Evolutionary conservation across 2,888 invertebrate species (phyloP), one percentile per base, ranked within the genome.

Genomic region (Tipula lateralis): DNA sequence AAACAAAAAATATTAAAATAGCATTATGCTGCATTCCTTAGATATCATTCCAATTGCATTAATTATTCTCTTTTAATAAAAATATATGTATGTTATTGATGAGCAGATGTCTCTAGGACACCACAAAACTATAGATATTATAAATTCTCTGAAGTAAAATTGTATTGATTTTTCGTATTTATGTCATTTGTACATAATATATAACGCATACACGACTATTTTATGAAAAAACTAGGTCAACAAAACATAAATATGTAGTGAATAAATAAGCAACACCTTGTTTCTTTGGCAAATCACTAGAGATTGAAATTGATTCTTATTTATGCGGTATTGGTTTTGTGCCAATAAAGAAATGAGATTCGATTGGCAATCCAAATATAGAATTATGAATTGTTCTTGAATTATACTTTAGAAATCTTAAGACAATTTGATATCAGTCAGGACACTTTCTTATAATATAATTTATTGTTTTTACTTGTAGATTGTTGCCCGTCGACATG

Each of bases 401-500:
- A 32, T 7, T 32, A 32, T n/a, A n/a, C 32, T 32, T 5, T 5
- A 32, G 32, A 32, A 32, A 32, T 32, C 32, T 32, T 32, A 32
- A 32, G 32, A n/a, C n/a, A n/a, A n/a, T n/a, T n/a, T n/a, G n/a
- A n/a, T n/a, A n/a, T n/a, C n/a, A n/a, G n/a, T n/a, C n/a, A n/a
- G n/a, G n/a, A n/a, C n/a, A n/a, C n/a, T n/a, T n/a, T 32, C 3
- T 50, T 16, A 50, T 50, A 13, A 16, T 6, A 50, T 6, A 12
- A 50, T 6, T 16, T 82, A 4, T 82, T 29, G 82, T 29, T 36
- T 84, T 85, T 66, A 16, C 13, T 87, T 88, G 1, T 89, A 96
- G 95, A 97, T 98, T 86, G 96, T 98, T 0, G 95, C 97, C 0
- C 93, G 97, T 85, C 93, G 98, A 80, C 96, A 95, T 86, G 99